These are phyloP conservation scores for Hyla sarda DNA, from an alignment of 2,113 vertebrate genomes.

Conservation along the genomic window DNA sequence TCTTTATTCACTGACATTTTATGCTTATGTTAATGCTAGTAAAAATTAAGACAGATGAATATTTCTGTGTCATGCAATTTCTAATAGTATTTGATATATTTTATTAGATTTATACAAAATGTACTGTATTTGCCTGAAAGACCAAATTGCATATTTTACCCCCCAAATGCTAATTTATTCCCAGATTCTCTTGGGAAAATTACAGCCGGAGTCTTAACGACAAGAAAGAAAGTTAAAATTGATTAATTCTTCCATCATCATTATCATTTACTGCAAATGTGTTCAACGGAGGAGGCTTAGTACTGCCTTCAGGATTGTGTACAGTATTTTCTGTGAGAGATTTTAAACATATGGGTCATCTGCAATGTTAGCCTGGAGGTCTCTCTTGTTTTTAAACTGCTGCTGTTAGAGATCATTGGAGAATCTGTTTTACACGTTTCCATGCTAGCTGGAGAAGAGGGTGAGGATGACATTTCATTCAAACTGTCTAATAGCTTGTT, in stretches of 20 bases:
- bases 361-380: constrained; percentile 64
- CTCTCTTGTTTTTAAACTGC: constrained; percentile 70
- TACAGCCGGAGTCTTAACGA: not conserved
- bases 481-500: constrained; percentile 78
- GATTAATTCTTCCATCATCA: constrained; percentile 4
- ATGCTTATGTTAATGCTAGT: not conserved
- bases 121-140: constrained; percentile 21
- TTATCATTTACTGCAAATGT: constrained; percentile 20
- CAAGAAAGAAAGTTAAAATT: constrained; percentile 21
- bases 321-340: constrained; percentile 47
- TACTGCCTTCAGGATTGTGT: constrained; percentile 34
- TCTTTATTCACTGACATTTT: not conserved
- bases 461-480: constrained; percentile 72
- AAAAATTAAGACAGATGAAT: not conserved
- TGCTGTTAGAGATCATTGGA: constrained; percentile 73
- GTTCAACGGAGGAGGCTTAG: constrained; percentile 21
- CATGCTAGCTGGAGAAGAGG: constrained; percentile 70
- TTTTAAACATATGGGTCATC: constrained; percentile 57
- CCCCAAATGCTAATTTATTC: not conserved
- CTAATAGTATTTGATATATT: not conserved
- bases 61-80: not conserved
- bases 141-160: not conserved
- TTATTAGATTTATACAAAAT: not conserved
- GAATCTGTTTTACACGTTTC: constrained; percentile 73
- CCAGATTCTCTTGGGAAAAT: not conserved